phyloP scores from a whole-genome alignment of 92 coral and sea anemone species.

The Isaurus tuberculatus region DNA sequence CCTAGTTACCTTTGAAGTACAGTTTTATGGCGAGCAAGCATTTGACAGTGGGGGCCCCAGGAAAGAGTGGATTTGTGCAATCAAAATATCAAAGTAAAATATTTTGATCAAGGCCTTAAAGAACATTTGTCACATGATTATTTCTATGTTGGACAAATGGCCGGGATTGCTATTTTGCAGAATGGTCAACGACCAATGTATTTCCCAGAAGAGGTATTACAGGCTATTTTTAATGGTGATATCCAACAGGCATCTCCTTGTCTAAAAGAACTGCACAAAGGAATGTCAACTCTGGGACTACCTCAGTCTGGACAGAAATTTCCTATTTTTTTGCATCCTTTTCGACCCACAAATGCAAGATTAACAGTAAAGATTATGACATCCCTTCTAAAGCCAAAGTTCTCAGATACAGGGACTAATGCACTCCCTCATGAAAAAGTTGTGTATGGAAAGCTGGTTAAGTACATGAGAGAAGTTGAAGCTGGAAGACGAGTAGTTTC shows the following conservation, averaged over 20 bases:
- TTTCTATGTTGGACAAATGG: conserved; percentile 58
- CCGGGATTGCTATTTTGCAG: conserved; percentile 53
- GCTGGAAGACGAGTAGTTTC: conserved; percentile 36
- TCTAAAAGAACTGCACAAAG: not conserved
- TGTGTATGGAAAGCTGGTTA: conserved; percentile 17
- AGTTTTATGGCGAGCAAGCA: conserved; percentile 64
- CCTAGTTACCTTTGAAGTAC: conserved; percentile 63
- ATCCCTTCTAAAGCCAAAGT: conserved; percentile 24
- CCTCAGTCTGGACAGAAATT: conserved; percentile 7
- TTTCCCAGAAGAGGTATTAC: conserved; percentile 56
- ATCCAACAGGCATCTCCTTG: not conserved
- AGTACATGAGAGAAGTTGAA: conserved; percentile 37
- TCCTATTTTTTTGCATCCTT: conserved; percentile 17
- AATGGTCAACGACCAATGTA: conserved; percentile 56
- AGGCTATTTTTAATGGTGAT: conserved; percentile 43
- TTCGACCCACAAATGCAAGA: conserved; percentile 28
- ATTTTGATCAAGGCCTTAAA: conserved; percentile 62
- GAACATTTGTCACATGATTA: conserved; percentile 54
- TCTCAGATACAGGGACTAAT: not conserved
- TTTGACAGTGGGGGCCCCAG: conserved; percentile 62
- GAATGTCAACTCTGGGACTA: conserved; percentile 1
- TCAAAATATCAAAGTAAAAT: conserved; percentile 47
- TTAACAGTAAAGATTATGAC: conserved; percentile 31
- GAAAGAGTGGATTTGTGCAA: conserved; percentile 65
- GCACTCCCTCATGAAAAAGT: conserved; percentile 15